These are phyloP conservation scores for Falcunculus frontatus DNA, from an alignment of 2,113 vertebrate genomes.

Conservation along the genomic window DNA sequence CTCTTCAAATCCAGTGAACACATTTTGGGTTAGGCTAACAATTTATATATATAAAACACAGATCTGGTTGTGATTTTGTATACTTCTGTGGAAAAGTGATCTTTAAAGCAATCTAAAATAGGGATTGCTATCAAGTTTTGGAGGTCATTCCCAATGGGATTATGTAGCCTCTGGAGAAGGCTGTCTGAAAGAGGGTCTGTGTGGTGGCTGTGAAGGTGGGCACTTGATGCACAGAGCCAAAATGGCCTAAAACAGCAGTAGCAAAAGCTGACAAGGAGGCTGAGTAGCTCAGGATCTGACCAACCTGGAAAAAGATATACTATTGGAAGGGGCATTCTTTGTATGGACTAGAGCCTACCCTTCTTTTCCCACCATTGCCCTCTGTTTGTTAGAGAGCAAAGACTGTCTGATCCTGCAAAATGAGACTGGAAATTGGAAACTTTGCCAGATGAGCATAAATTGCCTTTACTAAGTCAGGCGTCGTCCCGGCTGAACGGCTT, in stretches of 20 bases:
- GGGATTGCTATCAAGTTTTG: not conserved
- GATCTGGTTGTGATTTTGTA: not conserved
- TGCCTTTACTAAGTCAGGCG: not conserved
- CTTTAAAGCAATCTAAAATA: not conserved
- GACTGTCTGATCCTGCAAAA: not conserved
- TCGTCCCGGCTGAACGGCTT: not conserved
- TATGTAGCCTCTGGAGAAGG: not conserved
- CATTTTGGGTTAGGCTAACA: conserved; percentile 1
- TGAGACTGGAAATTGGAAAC: not conserved
- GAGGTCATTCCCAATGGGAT: not conserved
- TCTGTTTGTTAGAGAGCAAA: not conserved
- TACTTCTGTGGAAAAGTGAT: not conserved
- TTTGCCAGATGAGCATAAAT: not conserved
- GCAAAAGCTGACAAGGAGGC: not conserved
- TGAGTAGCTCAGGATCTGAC: not conserved
- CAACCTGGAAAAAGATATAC: not conserved
- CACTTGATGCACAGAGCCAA: not conserved
- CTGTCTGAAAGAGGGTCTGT: not conserved
- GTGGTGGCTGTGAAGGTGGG: not conserved
- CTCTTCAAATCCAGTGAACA: conserved; percentile 38
- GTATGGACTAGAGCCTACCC: not conserved
- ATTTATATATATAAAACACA: not conserved
- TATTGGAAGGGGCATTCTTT: not conserved
- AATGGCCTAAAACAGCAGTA: not conserved
- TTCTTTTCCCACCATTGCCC: not conserved